phyloP scores from a whole-genome alignment of 2,113 vertebrate genomes.

The Meriones unguiculatus region DNA sequence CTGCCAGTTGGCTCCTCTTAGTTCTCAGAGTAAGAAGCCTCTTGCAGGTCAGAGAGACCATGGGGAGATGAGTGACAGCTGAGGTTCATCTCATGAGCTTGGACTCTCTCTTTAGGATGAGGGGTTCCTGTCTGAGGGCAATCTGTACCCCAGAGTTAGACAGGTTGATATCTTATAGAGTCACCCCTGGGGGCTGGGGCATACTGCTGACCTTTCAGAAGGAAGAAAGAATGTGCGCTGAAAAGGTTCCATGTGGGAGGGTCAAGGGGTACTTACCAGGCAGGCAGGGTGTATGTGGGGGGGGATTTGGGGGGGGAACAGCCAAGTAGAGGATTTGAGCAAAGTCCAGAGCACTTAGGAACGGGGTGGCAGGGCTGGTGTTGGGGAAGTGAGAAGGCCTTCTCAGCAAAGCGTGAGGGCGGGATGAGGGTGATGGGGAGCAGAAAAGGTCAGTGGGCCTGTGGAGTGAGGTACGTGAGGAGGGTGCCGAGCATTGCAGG shows the following conservation, averaged over 20 bases:
- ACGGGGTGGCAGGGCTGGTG: neutral
- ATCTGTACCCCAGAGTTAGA: neutral
- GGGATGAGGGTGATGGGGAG: neutral
- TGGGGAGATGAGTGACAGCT: neutral
- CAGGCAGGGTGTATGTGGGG: no score
- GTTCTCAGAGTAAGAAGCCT: neutral
- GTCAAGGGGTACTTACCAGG: neutral
- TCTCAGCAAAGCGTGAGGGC: neutral
- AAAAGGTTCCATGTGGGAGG: accelerated
- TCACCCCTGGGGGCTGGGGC: neutral
- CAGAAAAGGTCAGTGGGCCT: neutral
- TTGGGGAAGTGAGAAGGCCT: conserved; percentile 36
- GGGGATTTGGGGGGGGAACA: neutral
- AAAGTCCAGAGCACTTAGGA: neutral
- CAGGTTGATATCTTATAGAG: neutral
- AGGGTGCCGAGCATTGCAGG: neutral
- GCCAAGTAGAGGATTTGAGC: neutral
- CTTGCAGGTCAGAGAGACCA: neutral
- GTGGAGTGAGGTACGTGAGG: neutral
- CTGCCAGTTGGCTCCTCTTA: neutral
- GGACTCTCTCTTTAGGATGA: neutral
- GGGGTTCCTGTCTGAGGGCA: neutral
- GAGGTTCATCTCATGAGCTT: neutral
- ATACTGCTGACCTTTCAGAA: neutral
- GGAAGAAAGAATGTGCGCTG: neutral